A percentile compares a stretch with the other conserved stretches of the same genome.
These are phyloP conservation scores for Remorina albescens DNA, from an alignment of 2,797 vertebrate genomes.

Conservation along the genomic window DNA sequence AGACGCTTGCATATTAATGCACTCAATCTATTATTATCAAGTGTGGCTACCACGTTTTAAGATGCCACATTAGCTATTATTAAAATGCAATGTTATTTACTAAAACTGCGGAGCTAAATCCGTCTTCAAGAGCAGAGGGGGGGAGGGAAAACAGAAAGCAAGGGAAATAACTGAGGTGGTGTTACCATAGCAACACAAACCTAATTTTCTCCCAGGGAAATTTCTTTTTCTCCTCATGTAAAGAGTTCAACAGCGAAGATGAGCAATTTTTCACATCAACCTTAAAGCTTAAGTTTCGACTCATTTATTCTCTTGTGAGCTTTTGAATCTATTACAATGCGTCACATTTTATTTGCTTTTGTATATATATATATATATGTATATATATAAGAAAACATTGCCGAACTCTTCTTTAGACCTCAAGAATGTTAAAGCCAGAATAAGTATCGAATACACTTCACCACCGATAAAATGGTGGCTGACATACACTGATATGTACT, in stretches of 20 bases:
- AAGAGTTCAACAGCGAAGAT: background rate
- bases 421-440: background rate
- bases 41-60: background rate
- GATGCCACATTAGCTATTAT: background rate
- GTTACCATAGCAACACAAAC: constrained; percentile 39
- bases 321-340: background rate
- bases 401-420: too few species aligned
- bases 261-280: background rate
- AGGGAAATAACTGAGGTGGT: background rate
- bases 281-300: background rate
- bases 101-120: constrained; percentile 16
- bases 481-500: background rate
- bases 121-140: background rate
- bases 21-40: background rate
- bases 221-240: background rate
- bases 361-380: too few species aligned
- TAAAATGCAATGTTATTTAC: background rate
- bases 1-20: background rate
- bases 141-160: background rate
- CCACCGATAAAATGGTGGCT: background rate
- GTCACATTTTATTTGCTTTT: too few species aligned
- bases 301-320: background rate
- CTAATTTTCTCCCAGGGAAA: constrained; percentile 1
- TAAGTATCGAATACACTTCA: background rate
- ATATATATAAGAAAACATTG: too few species aligned